Conservation (phyloP, 1,140 invertebrate genomes). For the Pentalonia nigronervosa region DNA sequence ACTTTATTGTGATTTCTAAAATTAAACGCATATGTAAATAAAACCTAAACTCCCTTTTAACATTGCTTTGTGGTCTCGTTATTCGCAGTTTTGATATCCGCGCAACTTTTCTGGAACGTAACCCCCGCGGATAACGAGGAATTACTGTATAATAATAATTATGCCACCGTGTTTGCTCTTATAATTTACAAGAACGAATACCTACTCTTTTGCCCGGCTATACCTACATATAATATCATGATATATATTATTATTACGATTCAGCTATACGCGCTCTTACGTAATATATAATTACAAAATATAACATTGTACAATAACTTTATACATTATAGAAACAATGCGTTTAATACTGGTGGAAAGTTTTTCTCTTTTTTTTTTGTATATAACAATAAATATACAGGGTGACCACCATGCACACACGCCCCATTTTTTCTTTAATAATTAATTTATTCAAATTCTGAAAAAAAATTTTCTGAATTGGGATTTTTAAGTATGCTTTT, state of each 20-base stretch:
- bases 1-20: not conserved
- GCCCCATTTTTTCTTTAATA: not conserved
- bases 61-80: not conserved
- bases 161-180: not conserved
- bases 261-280: not conserved
- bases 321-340: not conserved
- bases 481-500: too few species aligned
- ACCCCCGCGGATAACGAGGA: not conserved
- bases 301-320: not conserved
- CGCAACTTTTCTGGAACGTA: not conserved
- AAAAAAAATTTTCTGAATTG: too few species aligned
- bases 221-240: not conserved
- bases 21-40: not conserved
- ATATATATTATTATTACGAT: not conserved
- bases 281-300: slow-evolving; percentile 6
- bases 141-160: not conserved
- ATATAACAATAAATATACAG: not conserved
- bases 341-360: not conserved
- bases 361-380: not conserved
- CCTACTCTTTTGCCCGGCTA: not conserved
- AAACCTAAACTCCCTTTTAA: not conserved
- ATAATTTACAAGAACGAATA: not conserved
- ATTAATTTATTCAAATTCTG: not conserved
- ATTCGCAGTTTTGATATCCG: too few species aligned
- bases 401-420: too few species aligned